Conservation (phyloP, 1,140 invertebrate genomes). For the Drosophila arawakana region DNA sequence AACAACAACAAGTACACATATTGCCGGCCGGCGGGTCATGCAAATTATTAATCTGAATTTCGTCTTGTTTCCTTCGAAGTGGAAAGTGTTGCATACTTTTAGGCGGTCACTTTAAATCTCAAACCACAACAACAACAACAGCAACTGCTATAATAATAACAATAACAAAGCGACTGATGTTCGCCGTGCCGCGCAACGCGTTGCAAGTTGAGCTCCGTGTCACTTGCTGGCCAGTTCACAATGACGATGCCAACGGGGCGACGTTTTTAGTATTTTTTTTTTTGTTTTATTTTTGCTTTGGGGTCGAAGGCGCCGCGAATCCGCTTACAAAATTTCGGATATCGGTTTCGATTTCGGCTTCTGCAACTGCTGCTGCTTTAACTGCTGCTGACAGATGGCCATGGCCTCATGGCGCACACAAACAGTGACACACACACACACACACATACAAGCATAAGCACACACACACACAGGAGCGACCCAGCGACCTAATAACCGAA, state of each 20-base stretch:
- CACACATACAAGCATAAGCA: background rate
- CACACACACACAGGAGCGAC: constrained; percentile 9
- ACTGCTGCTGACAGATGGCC: constrained; percentile 34
- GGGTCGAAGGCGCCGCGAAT: constrained; percentile 41
- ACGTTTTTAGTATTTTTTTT: background rate
- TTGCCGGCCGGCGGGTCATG: constrained; percentile 13
- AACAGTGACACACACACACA: background rate
- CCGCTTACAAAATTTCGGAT: constrained; percentile 41
- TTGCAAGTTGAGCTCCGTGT: constrained; percentile 11
- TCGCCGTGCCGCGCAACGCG: background rate
- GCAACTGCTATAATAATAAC: background rate
- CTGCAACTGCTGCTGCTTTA: constrained; percentile 6
- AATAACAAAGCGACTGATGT: background rate
- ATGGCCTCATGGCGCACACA: constrained; percentile 24
- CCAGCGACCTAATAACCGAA: constrained; percentile 44
- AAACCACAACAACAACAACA: constrained; percentile 3
- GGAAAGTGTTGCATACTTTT: constrained; percentile 13
- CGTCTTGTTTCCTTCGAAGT: background rate
- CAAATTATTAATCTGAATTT: constrained; percentile 6
- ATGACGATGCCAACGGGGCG: constrained; percentile 15
- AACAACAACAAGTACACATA: background rate
- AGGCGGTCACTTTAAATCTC: background rate
- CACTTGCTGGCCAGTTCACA: constrained; percentile 38
- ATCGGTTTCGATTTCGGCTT: constrained; percentile 47
- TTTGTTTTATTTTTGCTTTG: background rate